These are phyloP conservation scores for Microplitis manilae DNA, from an alignment of 2,888 invertebrate species.

Conservation along the genomic window DNA sequence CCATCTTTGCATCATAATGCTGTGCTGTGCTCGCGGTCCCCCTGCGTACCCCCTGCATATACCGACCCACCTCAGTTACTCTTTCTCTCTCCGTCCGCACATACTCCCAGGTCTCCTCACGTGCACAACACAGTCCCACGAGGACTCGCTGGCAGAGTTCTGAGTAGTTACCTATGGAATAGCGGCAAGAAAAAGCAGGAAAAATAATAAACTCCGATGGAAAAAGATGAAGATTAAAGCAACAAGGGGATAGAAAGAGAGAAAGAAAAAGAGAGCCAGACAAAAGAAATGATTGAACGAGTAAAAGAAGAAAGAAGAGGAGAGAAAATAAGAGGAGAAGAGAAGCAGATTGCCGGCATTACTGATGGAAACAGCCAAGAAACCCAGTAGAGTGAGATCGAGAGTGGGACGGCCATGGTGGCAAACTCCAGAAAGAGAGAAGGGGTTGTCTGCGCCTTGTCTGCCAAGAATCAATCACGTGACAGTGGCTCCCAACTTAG, in stretches of 20 bases:
- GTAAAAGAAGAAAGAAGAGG: slow-evolving; percentile 42
- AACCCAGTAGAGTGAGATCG: slow-evolving; percentile 55
- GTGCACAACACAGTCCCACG: slow-evolving; percentile 40
- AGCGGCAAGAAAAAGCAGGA: slow-evolving; percentile 6
- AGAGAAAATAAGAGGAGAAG: slow-evolving; percentile 36
- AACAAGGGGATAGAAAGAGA: slow-evolving; percentile 30
- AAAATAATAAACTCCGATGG: slow-evolving; percentile 10
- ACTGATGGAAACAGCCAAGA: slow-evolving; percentile 51
- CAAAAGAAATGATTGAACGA: slow-evolving; percentile 26
- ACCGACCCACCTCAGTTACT: slow-evolving; percentile 46
- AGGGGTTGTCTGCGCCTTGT: slow-evolving; percentile 69
- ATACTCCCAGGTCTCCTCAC: slow-evolving; percentile 21
- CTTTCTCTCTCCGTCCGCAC: slow-evolving; percentile 45
- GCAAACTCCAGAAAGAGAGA: slow-evolving; percentile 47
- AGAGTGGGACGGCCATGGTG: slow-evolving; percentile 50
- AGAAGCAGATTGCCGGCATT: slow-evolving; percentile 37
- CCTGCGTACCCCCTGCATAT: slow-evolving; percentile 51
- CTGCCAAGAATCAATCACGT: slow-evolving; percentile 67
- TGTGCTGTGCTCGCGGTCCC: slow-evolving; percentile 61
- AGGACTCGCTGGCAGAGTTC: slow-evolving; percentile 61
- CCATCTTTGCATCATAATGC: slow-evolving; percentile 72
- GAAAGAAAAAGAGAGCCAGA: slow-evolving; percentile 23
- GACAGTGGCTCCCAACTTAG: slow-evolving; percentile 55
- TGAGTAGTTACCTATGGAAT: no score
- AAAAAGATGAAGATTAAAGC: slow-evolving; percentile 36